Conservation (phyloP, 2,113 vertebrate species). For the Bubalus kerabau region DNA sequence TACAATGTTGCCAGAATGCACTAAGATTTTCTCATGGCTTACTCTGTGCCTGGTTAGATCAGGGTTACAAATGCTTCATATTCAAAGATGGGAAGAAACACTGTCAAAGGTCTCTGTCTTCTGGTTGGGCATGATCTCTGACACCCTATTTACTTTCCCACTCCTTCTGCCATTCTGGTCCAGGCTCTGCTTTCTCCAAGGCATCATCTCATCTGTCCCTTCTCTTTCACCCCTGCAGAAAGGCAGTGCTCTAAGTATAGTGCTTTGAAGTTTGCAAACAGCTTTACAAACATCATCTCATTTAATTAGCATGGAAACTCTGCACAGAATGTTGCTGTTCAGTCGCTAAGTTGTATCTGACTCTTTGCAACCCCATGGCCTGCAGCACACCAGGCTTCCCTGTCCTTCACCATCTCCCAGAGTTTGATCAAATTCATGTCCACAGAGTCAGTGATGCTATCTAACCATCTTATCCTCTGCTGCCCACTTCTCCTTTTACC, state of each 20-base stretch:
- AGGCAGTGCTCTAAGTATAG: not conserved
- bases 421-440: too few relatives aligned
- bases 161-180: not conserved
- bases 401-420: too few relatives aligned
- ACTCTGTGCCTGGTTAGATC: not conserved
- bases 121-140: not conserved
- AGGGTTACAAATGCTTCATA: not conserved
- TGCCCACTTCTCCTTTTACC: too few relatives aligned
- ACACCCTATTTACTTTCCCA: not conserved
- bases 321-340: not conserved
- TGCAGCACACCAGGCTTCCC: too few relatives aligned
- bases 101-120: not conserved
- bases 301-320: not conserved
- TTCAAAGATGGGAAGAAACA: not conserved
- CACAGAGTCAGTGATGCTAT: too few relatives aligned
- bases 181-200: not conserved
- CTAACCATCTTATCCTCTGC: too few relatives aligned
- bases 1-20: not conserved
- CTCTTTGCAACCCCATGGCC: too few relatives aligned
- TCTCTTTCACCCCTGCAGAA: not conserved
- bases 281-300: not conserved
- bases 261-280: not conserved
- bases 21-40: not conserved
- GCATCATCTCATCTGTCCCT: not conserved
- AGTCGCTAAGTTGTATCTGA: too few relatives aligned